Evolutionary conservation across 2,797 vertebrate species (phyloP).

Genomic region (Graptemys geographica): DNA sequence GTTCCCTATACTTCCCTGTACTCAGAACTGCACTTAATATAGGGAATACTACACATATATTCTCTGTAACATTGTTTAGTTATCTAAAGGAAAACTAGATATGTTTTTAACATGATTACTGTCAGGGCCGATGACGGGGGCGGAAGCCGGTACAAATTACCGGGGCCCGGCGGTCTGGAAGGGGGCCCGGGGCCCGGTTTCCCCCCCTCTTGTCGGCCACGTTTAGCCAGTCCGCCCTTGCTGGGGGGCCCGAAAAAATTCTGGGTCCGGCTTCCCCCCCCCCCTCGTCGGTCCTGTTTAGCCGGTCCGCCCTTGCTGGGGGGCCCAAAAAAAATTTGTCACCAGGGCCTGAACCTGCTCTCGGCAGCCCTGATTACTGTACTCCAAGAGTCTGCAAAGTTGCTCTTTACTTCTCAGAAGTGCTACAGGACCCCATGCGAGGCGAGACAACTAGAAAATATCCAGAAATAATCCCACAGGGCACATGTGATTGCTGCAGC

Average conservation of each 20-base stretch:
- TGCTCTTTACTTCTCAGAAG: neutral
- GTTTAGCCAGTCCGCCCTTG: no score
- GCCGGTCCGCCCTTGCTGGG: no score
- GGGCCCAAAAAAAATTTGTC: no score
- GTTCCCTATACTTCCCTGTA: neutral
- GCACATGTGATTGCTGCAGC: neutral
- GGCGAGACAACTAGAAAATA: neutral
- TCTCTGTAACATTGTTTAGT: neutral
- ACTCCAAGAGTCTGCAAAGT: neutral
- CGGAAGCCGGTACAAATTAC: no score
- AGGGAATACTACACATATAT: neutral
- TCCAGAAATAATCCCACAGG: neutral
- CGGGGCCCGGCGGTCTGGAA: no score
- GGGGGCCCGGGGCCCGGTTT: no score
- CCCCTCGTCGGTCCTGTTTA: no score
- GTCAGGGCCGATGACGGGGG: no score
- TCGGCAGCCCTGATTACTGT: neutral
- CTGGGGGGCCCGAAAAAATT: no score
- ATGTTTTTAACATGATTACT: neutral
- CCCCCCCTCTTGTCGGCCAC: no score
- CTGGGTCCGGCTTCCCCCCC: no score
- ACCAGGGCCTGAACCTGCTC: no score
- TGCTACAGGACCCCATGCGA: neutral
- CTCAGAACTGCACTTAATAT: neutral
- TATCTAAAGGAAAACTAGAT: conserved; percentile 2